Percentiles rank a stretch among this genome's conserved stretches.
Conservation (phyloP, 2,888 invertebrate genomes). For the Nemurella pictetii region DNA sequence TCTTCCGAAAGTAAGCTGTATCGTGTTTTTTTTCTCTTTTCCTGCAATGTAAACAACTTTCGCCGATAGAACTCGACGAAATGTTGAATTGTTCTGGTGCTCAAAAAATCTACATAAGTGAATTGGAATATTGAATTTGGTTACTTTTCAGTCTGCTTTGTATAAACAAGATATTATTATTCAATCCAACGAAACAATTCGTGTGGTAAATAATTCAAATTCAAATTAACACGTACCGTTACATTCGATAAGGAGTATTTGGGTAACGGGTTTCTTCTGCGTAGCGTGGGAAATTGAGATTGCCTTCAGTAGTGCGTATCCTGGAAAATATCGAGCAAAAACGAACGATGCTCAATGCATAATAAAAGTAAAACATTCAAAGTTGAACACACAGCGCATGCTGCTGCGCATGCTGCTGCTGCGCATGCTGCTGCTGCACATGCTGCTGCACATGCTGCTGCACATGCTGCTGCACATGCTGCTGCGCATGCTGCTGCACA, state of each 20-base stretch:
- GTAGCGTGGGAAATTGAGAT: not conserved
- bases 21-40: not conserved
- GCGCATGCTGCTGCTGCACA: too few relatives aligned
- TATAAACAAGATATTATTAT: not conserved
- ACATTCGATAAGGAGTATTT: not conserved
- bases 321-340: not conserved
- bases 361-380: not conserved
- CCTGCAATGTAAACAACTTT: not conserved
- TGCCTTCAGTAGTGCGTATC: not conserved
- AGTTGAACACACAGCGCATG: too few relatives aligned
- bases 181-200: not conserved
- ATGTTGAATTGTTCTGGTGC: not conserved
- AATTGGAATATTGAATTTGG: not conserved
- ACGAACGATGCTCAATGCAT: not conserved
- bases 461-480: too few relatives aligned
- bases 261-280: not conserved
- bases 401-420: too few relatives aligned
- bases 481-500: too few relatives aligned
- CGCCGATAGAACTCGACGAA: not conserved
- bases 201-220: not conserved
- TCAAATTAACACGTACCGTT: not conserved
- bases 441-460: too few relatives aligned
- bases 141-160: not conserved
- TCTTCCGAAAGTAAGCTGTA: not conserved
- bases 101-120: not conserved